Conservation (phyloP, 2,797 vertebrate genomes). For the Gastrophryne carolinensis region DNA sequence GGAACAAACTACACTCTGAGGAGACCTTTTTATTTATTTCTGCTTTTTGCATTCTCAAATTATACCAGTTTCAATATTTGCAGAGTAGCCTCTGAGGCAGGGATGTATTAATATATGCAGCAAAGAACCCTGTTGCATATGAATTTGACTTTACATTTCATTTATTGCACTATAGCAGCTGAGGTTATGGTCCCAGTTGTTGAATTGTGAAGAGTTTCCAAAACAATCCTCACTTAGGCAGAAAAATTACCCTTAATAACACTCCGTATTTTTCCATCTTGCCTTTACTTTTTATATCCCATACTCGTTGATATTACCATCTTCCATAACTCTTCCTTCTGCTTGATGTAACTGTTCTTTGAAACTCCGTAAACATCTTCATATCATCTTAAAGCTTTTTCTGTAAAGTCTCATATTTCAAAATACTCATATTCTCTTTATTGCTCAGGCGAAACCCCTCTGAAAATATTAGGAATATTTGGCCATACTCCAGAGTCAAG, state of each 20-base stretch:
- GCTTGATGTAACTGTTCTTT: neutral
- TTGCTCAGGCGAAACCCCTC: neutral
- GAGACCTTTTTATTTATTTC: constrained; percentile 26
- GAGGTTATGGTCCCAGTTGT: neutral
- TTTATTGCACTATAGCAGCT: neutral
- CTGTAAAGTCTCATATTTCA: neutral
- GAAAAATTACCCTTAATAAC: neutral
- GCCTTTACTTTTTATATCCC: neutral
- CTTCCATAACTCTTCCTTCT: neutral
- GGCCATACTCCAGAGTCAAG: too few species aligned
- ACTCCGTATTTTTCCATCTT: neutral
- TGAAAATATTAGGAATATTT: too few species aligned
- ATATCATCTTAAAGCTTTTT: neutral
- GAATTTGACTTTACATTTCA: neutral
- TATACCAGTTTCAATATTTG: constrained; percentile 44
- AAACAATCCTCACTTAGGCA: neutral
- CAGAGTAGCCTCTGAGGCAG: constrained; percentile 12
- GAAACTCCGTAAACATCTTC: neutral
- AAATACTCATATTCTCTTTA: neutral
- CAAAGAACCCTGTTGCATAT: neutral
- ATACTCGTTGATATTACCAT: too few species aligned
- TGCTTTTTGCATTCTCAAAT: constrained; percentile 39
- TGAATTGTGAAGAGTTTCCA: neutral
- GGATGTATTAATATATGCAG: neutral
- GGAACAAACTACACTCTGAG: constrained; percentile 35